phyloP scores from a whole-genome alignment of 1,140 invertebrate genomes.

The Zaprionus camerounensis region DNA sequence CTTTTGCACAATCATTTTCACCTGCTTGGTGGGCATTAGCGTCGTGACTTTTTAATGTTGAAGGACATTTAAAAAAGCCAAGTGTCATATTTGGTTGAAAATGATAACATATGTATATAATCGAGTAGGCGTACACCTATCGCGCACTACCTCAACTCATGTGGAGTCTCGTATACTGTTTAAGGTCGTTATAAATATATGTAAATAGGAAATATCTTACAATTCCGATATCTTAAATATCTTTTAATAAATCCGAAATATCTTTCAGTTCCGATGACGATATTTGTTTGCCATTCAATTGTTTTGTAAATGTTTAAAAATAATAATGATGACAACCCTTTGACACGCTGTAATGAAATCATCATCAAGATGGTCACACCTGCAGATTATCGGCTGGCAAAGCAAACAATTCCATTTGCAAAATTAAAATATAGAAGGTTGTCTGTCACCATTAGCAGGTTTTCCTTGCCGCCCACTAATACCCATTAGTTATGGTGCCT shows the following conservation, averaged over 20 bases:
- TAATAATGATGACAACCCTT: constrained; percentile 32
- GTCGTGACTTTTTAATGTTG: not conserved
- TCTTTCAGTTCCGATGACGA: not conserved
- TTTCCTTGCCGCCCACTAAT: constrained; percentile 1
- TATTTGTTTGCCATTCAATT: constrained; percentile 4
- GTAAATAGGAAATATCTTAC: not conserved
- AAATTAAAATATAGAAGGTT: not conserved
- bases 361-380: constrained; percentile 36
- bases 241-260: not conserved
- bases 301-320: constrained; percentile 18
- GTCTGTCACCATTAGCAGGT: not conserved
- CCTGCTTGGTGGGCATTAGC: not conserved
- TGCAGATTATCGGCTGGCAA: not conserved
- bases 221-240: not conserved
- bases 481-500: not conserved
- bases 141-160: not conserved
- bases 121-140: not conserved
- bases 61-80: not conserved
- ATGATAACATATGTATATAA: not conserved
- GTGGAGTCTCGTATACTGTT: not conserved
- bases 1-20: constrained; percentile 5
- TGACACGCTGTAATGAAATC: constrained; percentile 40
- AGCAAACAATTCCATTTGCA: not conserved
- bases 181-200: not conserved
- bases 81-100: not conserved